Percentiles rank a stretch among this genome's conserved stretches.
Conservation (phyloP, 1,140 invertebrate genomes). For the Solen grandis region DNA sequence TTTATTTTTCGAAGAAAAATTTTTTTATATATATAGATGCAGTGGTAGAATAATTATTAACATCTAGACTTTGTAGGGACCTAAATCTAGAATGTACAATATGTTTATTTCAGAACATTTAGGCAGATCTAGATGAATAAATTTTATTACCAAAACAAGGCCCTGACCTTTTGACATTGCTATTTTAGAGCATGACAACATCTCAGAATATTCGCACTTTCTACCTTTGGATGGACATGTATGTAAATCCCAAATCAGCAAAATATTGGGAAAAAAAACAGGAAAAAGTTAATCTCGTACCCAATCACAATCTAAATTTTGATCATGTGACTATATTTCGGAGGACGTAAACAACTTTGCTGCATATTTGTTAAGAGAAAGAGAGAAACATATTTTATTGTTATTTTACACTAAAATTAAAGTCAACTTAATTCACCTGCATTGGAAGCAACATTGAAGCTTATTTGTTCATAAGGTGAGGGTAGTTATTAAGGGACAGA, state of each 20-base stretch:
- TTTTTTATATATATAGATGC: too few species aligned
- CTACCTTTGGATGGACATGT: too few species aligned
- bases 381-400: background rate
- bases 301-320: constrained; percentile 1
- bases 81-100: too few species aligned
- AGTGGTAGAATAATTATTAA: too few species aligned
- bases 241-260: background rate
- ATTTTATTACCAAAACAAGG: too few species aligned
- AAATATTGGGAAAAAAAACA: constrained; percentile 5
- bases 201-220: too few species aligned
- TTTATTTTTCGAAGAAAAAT: too few species aligned
- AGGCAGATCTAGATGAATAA: too few species aligned
- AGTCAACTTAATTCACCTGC: constrained; percentile 1
- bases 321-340: constrained; percentile 14
- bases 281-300: constrained; percentile 21
- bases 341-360: constrained; percentile 45
- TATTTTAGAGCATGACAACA: too few species aligned
- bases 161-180: too few species aligned
- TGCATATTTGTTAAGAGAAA: background rate
- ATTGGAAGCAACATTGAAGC: background rate
- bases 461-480: background rate
- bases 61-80: too few species aligned
- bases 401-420: background rate
- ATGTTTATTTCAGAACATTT: too few species aligned
- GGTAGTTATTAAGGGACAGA: background rate